Conservation (phyloP, 2,113 vertebrate genomes). For the Nycticryphes semicollaris region DNA sequence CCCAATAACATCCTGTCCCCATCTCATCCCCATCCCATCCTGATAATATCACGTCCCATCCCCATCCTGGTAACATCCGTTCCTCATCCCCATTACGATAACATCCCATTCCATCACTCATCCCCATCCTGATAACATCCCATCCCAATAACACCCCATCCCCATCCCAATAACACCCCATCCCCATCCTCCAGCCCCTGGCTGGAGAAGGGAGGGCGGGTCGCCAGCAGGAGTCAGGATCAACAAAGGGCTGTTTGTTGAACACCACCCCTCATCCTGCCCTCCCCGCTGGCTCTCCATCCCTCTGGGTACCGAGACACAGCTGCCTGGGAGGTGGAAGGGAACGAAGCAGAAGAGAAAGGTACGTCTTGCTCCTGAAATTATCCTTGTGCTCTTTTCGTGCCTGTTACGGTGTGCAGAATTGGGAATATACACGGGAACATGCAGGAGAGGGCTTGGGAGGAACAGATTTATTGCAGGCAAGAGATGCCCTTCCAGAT, state of each 20-base stretch:
- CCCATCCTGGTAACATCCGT: neutral
- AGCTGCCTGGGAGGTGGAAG: slow-evolving; percentile 43
- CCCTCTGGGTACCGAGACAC: slow-evolving; percentile 23
- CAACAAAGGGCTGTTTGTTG: slow-evolving; percentile 72
- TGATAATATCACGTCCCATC: no score
- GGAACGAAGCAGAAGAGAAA: slow-evolving; percentile 26
- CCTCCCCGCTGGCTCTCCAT: slow-evolving; percentile 13
- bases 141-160: no score
- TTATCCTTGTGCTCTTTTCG: slow-evolving; percentile 6
- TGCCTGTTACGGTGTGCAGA: neutral
- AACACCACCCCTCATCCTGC: slow-evolving; percentile 21
- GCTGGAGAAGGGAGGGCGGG: neutral
- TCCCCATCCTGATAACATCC: neutral
- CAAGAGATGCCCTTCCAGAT: neutral
- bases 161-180: no score
- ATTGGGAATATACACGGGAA: neutral
- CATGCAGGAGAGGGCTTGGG: neutral
- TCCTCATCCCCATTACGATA: no score
- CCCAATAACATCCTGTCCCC: no score
- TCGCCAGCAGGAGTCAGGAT: slow-evolving; percentile 10
- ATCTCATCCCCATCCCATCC: no score
- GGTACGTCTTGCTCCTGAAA: slow-evolving; percentile 54
- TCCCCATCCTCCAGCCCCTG: neutral
- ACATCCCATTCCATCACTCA: no score
- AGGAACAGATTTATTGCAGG: neutral